Percentiles rank a stretch among this genome's conserved stretches.
These are phyloP conservation scores for Plebejus argus DNA, from an alignment of 2,888 invertebrate species.

Conservation along the genomic window DNA sequence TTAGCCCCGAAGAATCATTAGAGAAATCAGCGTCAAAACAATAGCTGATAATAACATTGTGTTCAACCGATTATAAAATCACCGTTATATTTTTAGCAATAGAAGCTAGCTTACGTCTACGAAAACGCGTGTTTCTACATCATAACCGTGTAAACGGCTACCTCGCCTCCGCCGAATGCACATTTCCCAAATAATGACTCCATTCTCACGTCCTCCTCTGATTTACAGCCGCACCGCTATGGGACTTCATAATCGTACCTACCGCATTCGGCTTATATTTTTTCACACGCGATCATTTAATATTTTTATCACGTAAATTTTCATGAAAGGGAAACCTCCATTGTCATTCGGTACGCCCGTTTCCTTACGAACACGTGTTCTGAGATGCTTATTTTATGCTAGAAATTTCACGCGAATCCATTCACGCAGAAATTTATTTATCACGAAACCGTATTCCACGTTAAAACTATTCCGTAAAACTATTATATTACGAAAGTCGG, in stretches of 20 bases:
- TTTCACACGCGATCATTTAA: slow-evolving; percentile 77
- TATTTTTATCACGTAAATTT: slow-evolving; percentile 81
- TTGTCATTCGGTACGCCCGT: slow-evolving; percentile 73
- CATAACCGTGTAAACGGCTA: slow-evolving; percentile 15
- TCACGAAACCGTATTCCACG: background rate
- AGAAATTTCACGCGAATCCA: background rate
- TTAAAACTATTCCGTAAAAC: no score
- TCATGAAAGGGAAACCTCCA: slow-evolving; percentile 78
- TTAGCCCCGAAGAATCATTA: no score
- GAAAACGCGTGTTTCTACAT: slow-evolving; percentile 19
- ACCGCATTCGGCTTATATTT: slow-evolving; percentile 76
- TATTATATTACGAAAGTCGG: no score
- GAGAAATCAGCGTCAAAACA: no score
- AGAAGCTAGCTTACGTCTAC: background rate
- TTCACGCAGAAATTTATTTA: background rate
- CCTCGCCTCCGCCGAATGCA: slow-evolving; percentile 41
- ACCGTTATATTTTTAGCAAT: background rate
- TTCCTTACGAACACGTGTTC: slow-evolving; percentile 78
- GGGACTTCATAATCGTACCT: slow-evolving; percentile 74
- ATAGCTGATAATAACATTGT: no score
- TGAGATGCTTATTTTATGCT: slow-evolving; percentile 52
- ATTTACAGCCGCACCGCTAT: slow-evolving; percentile 71
- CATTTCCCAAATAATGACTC: slow-evolving; percentile 71
- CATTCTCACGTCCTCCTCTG: slow-evolving; percentile 72
- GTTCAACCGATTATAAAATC: no score